These are phyloP conservation scores for Caenorhabditis doughertyi DNA, from an alignment of 2,888 invertebrate species.

Conservation along the genomic window DNA sequence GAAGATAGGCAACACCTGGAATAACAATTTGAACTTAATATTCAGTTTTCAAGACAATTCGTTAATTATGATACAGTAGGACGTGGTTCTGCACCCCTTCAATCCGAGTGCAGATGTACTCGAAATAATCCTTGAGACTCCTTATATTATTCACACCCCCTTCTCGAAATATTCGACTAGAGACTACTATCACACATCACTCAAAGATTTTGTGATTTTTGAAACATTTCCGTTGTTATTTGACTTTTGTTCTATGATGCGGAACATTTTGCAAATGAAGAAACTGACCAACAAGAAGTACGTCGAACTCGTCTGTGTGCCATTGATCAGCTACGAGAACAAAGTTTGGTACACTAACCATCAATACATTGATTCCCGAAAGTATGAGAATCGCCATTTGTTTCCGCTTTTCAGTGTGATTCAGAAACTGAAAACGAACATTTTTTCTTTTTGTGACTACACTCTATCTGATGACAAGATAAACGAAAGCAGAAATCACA, in stretches of 20 bases:
- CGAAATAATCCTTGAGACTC: too few relatives aligned
- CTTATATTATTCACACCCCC: too few relatives aligned
- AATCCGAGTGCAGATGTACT: too few relatives aligned
- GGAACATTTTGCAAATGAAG: neutral
- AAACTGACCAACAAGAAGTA: slow-evolving; percentile 67
- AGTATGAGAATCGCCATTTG: slow-evolving; percentile 67
- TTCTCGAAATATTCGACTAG: too few relatives aligned
- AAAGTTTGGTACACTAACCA: slow-evolving; percentile 70
- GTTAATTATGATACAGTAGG: too few relatives aligned
- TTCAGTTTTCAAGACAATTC: neutral
- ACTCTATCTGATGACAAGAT: neutral
- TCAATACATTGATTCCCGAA: slow-evolving; percentile 66
- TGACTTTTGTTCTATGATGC: neutral
- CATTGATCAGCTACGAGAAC: slow-evolving; percentile 71
- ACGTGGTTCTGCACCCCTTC: too few relatives aligned
- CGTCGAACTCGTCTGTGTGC: slow-evolving; percentile 62
- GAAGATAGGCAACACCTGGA: slow-evolving; percentile 68
- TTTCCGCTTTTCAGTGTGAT: slow-evolving; percentile 61
- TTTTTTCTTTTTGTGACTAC: slow-evolving; percentile 1
- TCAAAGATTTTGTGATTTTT: neutral
- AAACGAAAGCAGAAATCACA: slow-evolving; percentile 1
- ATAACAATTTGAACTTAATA: too few relatives aligned
- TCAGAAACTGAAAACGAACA: slow-evolving; percentile 63
- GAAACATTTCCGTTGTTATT: neutral
- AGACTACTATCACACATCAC: neutral